Percentiles rank a stretch among this genome's conserved stretches.
Conservation (phyloP, 2,113 vertebrate genomes). For the Benthochromis sp. region DNA sequence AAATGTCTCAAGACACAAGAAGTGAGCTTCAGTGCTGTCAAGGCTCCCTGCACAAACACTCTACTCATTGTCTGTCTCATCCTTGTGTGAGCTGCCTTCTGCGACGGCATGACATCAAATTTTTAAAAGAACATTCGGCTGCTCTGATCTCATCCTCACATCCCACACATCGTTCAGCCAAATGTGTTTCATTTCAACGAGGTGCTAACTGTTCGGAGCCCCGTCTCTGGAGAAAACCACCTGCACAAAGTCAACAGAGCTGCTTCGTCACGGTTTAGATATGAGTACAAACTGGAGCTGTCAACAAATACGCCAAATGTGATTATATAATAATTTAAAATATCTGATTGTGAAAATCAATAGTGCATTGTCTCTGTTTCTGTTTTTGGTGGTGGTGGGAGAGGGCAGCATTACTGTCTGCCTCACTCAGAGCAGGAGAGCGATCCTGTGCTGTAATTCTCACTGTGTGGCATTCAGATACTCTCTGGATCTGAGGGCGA, state of each 20-base stretch:
- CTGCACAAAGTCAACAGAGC: neutral
- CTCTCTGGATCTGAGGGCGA: neutral
- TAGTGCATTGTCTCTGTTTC: rapidly evolving
- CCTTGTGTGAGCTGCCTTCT: neutral
- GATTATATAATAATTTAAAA: neutral
- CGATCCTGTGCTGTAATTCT: neutral
- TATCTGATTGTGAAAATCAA: neutral
- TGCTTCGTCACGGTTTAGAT: neutral
- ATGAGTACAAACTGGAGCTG: rapidly evolving
- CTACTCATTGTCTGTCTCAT: neutral
- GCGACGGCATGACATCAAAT: neutral
- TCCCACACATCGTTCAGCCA: neutral
- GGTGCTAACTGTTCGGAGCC: neutral
- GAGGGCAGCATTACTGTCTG: neutral
- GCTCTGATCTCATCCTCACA: neutral
- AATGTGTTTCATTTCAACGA: neutral
- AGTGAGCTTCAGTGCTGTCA: neutral
- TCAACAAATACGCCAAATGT: rapidly evolving
- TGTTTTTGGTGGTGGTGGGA: neutral
- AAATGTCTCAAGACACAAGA: neutral
- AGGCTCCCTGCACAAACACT: neutral
- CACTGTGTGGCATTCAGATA: neutral
- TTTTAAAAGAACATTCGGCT: neutral
- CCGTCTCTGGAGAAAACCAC: neutral
- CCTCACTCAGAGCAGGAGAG: neutral